Evolutionary conservation across 2,797 vertebrate species (phyloP), one percentile per base, ranked within the genome.

Genomic region (Pangasius larnaudii): DNA sequence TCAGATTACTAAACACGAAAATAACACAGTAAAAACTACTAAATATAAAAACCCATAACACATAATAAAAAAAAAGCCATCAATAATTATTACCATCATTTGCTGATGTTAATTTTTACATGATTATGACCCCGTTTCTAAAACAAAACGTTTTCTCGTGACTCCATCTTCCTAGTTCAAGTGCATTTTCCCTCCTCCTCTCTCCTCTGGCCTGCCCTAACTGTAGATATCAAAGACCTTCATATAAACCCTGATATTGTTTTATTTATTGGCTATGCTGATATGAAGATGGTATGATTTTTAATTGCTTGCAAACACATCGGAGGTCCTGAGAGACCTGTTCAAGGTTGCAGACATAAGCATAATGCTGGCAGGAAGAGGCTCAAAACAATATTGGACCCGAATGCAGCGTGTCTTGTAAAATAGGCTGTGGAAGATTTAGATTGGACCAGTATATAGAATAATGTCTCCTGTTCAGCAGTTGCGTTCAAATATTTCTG

Each of bases 311-410:
- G 95, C 94, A 93, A 92, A 95, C 94, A 92, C 96, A 95, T 94
- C 92, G 93, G 95, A 95, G 94, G 95, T 96, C 95, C 95, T 74
- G 93, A 90, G 96, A 96, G 95, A 96, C 96, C 59, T 96, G 94
- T 95, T 95, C 94, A 93, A 94, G 95, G 95, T 95, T 96, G 95
- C 96, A 96, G 94, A 95, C 95, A 96, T 96, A 96, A 96, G 96
- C 96, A 96, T 95, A 96, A 96, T 94, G 94, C 95, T 89, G 93
- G 94, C 93, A 95, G 94, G 94, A 95, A 95, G 95, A 88, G 85
- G 77, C 90, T 80, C 67, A 71, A 95, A 95, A 96, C 95, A 95
- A 95, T 96, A 95, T 96, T 92, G 91, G 87, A 90, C 91, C 94
- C 92, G 92, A 92, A 91, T 86, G 33, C 89, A 51, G 88, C 30